A percentile compares a stretch with the other conserved stretches of the same genome.
phyloP scores from a whole-genome alignment of 1,140 invertebrate species.

The Eueides isabella region DNA sequence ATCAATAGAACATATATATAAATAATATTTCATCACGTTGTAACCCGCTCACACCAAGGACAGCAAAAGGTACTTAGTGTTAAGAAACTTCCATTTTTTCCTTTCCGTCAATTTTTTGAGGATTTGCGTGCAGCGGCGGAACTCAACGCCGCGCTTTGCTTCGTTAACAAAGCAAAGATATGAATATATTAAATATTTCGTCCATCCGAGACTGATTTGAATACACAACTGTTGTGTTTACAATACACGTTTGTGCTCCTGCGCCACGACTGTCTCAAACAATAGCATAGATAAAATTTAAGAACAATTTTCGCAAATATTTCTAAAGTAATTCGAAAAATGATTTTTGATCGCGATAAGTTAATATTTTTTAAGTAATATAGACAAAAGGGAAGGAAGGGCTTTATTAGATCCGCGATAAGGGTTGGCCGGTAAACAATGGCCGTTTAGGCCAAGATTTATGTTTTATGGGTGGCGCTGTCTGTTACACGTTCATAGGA shows the following conservation, averaged over 20 bases:
- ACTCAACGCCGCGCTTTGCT: neutral
- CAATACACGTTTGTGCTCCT: no score
- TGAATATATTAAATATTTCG: neutral
- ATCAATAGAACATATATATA: no score
- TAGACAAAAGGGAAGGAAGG: neutral
- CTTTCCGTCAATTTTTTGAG: neutral
- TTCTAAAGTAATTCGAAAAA: no score
- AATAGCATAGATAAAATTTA: no score
- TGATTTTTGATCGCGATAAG: neutral
- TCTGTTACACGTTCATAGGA: constrained; percentile 3
- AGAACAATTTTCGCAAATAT: no score
- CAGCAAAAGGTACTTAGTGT: neutral
- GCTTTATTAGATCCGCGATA: constrained; percentile 25
- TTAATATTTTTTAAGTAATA: neutral
- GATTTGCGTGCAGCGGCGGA: neutral
- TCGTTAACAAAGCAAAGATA: neutral
- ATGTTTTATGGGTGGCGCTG: constrained; percentile 29
- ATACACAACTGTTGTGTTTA: neutral
- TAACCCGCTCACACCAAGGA: neutral
- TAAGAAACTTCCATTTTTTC: neutral
- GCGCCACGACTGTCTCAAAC: no score
- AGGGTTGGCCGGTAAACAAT: constrained; percentile 32
- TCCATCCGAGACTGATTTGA: neutral
- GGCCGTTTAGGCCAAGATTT: constrained; percentile 14
- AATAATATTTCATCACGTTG: neutral